Evolutionary conservation across 2,113 vertebrate species (phyloP), one percentile per base, ranked within the genome.

Genomic region (Machaerirhynchus nigripectus): DNA sequence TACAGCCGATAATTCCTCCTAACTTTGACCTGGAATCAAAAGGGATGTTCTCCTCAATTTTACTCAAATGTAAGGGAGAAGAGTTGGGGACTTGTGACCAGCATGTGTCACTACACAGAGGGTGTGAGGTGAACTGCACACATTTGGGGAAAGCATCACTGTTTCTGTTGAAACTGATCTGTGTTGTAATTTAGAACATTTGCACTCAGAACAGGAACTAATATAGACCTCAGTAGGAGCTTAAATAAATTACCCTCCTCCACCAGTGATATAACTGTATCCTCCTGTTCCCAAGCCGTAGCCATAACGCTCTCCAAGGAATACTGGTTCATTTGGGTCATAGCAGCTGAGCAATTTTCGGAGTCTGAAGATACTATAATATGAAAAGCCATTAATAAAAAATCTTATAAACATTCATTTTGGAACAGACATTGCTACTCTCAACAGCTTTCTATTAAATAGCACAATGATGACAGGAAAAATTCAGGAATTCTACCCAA

Each of bases 181-280:
- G 16, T 67, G 28, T 7, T 6, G 2, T 23, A 60, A 80, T 53
- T 78, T 49, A 44, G 81, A 95, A 89, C 17, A 50, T 35, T n/a
- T 69, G 18, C 31, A 84, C 27, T 40, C 42, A 42, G 50, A 93
- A 30, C 26, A 88, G 19, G 40, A 55, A 73, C 28, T 70, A n/a
- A 60, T 46, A 31, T 6, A 90, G 46, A 42, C 76, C 7, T 84
- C 46, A 82, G 61, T 4, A 87, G 57, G 21, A 89, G 26, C 42
- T 84, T 26, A 90, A 92, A 84, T 57, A 63, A 87, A 17, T 99
- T 98, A 99, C 99, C 99, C 99, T 94, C 99, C 99, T 76, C 99
- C 99, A 30, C 99, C 99, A 5, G 99, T 99, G 98, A 99, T 97
- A 67, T 99, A 99, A 97, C 99, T 99, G 95, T 99, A 99, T 89